phyloP scores from a whole-genome alignment of 1,140 invertebrate genomes.

The Heliconius nattereri region DNA sequence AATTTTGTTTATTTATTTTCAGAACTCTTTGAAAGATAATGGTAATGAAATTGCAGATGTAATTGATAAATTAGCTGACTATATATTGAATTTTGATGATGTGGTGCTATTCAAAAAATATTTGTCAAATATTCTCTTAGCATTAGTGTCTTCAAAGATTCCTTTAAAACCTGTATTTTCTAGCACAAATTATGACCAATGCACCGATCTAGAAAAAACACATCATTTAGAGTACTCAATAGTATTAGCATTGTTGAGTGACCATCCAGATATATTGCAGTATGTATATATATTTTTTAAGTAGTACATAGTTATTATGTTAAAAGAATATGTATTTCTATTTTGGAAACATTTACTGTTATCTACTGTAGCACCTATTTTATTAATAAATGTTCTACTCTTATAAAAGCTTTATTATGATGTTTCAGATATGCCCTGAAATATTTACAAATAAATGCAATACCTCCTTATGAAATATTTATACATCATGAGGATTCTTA shows the following conservation, averaged over 20 bases:
- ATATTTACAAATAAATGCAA: slow-evolving; percentile 72
- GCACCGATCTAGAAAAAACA: slow-evolving; percentile 65
- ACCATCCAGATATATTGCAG: slow-evolving; percentile 81
- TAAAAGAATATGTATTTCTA: not conserved
- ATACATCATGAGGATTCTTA: slow-evolving; percentile 69
- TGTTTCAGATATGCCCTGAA: slow-evolving; percentile 72
- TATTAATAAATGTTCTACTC: too few species aligned
- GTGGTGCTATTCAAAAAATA: slow-evolving; percentile 64
- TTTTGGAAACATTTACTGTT: too few species aligned
- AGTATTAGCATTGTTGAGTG: slow-evolving; percentile 56
- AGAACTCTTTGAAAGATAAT: slow-evolving; percentile 49
- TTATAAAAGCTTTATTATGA: not conserved
- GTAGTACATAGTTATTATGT: not conserved
- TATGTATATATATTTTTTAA: slow-evolving; percentile 57
- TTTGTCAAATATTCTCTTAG: slow-evolving; percentile 62
- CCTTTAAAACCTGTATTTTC: slow-evolving; percentile 67
- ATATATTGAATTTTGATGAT: slow-evolving; percentile 64
- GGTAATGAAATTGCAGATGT: slow-evolving; percentile 47
- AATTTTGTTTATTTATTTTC: slow-evolving; percentile 37
- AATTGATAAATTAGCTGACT: slow-evolving; percentile 59
- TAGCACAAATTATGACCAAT: slow-evolving; percentile 52
- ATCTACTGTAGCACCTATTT: too few species aligned
- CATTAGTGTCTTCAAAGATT: slow-evolving; percentile 64
- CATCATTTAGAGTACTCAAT: slow-evolving; percentile 68
- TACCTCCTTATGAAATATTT: slow-evolving; percentile 68